These are phyloP conservation scores for Troides helena DNA, from an alignment of 2,888 invertebrate genomes.

Conservation along the genomic window DNA sequence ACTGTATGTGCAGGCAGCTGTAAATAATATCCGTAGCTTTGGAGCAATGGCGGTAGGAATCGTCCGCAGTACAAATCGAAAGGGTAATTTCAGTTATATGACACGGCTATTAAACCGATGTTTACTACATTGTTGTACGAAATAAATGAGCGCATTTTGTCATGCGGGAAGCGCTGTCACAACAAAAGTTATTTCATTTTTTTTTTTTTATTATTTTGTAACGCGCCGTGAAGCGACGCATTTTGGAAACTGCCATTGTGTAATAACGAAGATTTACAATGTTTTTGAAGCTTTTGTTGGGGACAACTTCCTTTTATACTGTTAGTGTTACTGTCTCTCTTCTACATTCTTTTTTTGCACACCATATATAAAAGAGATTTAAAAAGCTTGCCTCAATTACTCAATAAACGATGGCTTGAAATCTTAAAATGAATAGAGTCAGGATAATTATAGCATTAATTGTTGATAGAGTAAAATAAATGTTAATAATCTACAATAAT, in stretches of 20 bases:
- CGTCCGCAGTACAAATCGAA: conserved; percentile 50
- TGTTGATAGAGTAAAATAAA: too few relatives aligned
- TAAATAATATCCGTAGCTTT: conserved; percentile 8
- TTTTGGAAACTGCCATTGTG: conserved; percentile 64
- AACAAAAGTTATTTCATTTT: conserved; percentile 76
- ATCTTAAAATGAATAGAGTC: too few relatives aligned
- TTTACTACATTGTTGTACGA: conserved; percentile 73
- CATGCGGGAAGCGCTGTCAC: conserved; percentile 75
- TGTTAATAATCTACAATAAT: background rate
- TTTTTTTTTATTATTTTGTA: conserved; percentile 70
- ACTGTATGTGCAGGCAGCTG: conserved; percentile 21
- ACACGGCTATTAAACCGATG: conserved; percentile 70
- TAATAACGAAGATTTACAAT: conserved; percentile 58
- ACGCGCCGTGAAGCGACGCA: conserved; percentile 68
- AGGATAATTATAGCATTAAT: too few relatives aligned
- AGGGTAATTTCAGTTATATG: conserved; percentile 63
- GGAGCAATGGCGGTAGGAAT: conserved; percentile 35
- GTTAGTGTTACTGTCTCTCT: background rate
- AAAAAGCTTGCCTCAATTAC: too few relatives aligned
- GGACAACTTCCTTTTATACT: conserved; percentile 12
- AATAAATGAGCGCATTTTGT: conserved; percentile 73
- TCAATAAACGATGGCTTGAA: too few relatives aligned
- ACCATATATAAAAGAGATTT: background rate
- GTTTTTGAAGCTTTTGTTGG: conserved; percentile 33
- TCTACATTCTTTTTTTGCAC: background rate